Conservation (phyloP, 1,140 invertebrate species). For the Drosophila ambigua region DNA sequence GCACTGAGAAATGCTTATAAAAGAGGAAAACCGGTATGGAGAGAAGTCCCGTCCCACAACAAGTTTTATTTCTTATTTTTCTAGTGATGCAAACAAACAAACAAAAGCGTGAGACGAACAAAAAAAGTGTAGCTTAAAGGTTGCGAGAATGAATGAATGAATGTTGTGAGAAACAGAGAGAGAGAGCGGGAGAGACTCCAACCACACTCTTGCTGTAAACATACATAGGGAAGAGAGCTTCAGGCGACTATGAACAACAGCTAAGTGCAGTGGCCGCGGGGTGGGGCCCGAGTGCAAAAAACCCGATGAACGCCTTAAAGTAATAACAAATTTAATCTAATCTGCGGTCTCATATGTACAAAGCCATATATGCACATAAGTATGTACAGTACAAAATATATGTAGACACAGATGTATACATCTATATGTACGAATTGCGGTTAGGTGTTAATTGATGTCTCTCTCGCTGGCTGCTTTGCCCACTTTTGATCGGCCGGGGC, state of each 20-base stretch:
- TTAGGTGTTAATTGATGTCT: slow-evolving; percentile 72
- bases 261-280: slow-evolving; percentile 17
- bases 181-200: slow-evolving; percentile 1
- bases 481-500: slow-evolving; percentile 49
- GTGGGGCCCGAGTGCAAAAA: slow-evolving; percentile 28
- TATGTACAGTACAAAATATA: slow-evolving; percentile 3
- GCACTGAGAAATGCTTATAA: slow-evolving; percentile 12
- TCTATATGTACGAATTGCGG: slow-evolving; percentile 51
- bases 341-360: slow-evolving; percentile 61
- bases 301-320: slow-evolving; percentile 59
- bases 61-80: slow-evolving; percentile 60
- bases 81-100: slow-evolving; percentile 69
- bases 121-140: slow-evolving; percentile 69
- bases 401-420: slow-evolving; percentile 14
- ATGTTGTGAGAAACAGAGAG: slow-evolving; percentile 35
- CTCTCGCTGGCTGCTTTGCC: slow-evolving; percentile 53
- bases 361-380: slow-evolving; percentile 16
- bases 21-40: slow-evolving; percentile 64
- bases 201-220: slow-evolving; percentile 7
- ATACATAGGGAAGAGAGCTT: slow-evolving; percentile 19
- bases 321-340: slow-evolving; percentile 79
- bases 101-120: slow-evolving; percentile 59
- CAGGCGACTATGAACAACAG: slow-evolving; percentile 6
- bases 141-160: slow-evolving; percentile 67
- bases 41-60: slow-evolving; percentile 36